phyloP scores from a whole-genome alignment of 1,140 invertebrate genomes.

The Helicoverpa zea region DNA sequence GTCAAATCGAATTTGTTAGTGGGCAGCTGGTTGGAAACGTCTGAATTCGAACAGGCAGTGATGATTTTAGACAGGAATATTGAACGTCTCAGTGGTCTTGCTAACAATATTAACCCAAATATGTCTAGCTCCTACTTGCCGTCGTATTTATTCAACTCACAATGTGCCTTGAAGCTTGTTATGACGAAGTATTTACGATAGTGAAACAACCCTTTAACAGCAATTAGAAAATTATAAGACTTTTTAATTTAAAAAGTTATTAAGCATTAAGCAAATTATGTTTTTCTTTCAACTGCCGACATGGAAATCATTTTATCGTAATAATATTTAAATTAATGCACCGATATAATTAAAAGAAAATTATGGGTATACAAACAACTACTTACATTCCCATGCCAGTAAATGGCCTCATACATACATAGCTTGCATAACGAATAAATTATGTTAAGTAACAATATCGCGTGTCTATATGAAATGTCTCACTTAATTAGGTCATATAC shows the following conservation, averaged over 20 bases:
- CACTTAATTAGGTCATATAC: slow-evolving; percentile 6
- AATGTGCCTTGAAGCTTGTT: too few relatives aligned
- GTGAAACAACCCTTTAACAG: too few relatives aligned
- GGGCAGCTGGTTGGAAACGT: background rate
- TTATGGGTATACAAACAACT: background rate
- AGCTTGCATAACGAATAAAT: slow-evolving; percentile 23
- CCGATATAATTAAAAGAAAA: slow-evolving; percentile 7
- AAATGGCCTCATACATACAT: slow-evolving; percentile 23
- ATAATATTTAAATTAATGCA: background rate
- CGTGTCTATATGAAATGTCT: slow-evolving; percentile 2
- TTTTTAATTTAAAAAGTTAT: too few relatives aligned
- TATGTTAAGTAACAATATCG: slow-evolving; percentile 21
- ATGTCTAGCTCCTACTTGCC: background rate
- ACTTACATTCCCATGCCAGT: slow-evolving; percentile 10
- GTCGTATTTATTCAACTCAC: background rate
- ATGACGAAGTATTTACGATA: too few relatives aligned
- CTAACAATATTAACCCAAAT: background rate
- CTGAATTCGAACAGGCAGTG: background rate
- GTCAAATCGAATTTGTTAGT: slow-evolving; percentile 15
- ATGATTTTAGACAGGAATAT: background rate
- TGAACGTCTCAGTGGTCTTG: background rate
- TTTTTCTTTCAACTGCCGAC: background rate
- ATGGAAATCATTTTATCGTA: background rate
- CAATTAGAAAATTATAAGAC: background rate
- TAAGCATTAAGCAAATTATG: background rate